Evolutionary conservation across 2,113 vertebrate genomes (phyloP).

Genomic region (Aleadryas rufinucha): DNA sequence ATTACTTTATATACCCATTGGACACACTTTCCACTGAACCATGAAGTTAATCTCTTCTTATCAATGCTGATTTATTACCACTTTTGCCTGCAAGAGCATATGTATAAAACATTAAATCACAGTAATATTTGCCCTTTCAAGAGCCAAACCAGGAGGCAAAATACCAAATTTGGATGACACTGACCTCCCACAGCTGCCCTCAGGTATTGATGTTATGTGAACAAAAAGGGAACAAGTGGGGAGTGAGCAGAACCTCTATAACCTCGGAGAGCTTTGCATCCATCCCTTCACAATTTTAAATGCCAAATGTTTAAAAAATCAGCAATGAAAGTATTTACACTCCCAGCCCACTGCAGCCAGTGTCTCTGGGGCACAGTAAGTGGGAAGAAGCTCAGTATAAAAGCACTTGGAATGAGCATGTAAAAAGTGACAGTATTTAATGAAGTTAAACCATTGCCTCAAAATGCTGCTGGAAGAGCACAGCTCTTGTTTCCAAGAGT

Average conservation of each 20-base stretch:
- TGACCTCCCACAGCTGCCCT: neutral
- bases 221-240: neutral
- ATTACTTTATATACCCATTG: neutral
- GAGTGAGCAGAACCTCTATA: neutral
- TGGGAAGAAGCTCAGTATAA: neutral
- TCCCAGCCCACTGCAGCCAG: neutral
- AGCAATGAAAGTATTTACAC: neutral
- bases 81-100: neutral
- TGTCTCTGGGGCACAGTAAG: neutral
- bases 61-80: neutral
- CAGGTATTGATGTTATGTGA: neutral
- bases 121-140: neutral
- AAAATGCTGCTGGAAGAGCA: neutral
- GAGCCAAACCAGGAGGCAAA: neutral
- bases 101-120: neutral
- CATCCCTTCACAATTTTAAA: neutral
- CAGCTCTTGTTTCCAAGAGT: neutral
- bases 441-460: neutral
- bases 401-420: neutral
- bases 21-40: neutral
- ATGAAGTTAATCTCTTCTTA: neutral
- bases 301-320: neutral
- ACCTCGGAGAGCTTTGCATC: neutral
- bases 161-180: neutral
- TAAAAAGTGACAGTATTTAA: neutral